Evolutionary conservation across 2,797 vertebrate species (phyloP).

Genomic region (Capromys pilorides): DNA sequence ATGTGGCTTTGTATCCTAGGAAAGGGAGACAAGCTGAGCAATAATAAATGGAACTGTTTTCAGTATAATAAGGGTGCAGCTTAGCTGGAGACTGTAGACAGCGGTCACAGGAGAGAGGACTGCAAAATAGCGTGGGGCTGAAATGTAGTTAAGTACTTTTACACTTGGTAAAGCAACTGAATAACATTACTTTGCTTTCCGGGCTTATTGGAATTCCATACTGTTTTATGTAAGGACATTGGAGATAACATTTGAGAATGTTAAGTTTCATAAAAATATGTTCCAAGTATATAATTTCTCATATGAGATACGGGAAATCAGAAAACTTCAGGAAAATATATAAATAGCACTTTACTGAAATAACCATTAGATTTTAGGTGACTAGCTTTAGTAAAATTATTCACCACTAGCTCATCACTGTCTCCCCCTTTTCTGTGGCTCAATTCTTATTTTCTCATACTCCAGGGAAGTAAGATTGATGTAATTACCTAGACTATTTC

Average conservation of each 20-base stretch:
- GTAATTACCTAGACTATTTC: not conserved
- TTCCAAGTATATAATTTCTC: conserved; percentile 4
- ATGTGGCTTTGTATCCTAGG: not conserved
- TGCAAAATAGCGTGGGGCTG: not conserved
- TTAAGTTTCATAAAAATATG: not conserved
- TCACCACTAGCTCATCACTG: not conserved
- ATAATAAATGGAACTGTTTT: not conserved
- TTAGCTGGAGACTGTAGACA: not conserved
- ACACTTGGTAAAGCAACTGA: not conserved
- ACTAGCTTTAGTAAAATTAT: not conserved
- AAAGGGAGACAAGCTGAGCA: not conserved
- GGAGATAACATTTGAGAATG: not conserved
- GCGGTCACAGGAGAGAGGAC: not conserved
- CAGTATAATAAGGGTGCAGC: not conserved
- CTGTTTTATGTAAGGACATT: not conserved
- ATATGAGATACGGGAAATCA: not conserved
- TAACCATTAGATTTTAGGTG: not conserved
- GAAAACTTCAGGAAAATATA: not conserved
- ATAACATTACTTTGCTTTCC: not conserved
- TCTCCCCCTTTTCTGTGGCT: not conserved
- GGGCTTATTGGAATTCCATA: not conserved
- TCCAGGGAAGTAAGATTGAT: not conserved
- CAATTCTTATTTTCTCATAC: not conserved
- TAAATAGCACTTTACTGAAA: not conserved
- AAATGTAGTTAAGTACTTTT: not conserved